Conservation (phyloP, 2,888 invertebrate species). For the Eretmocerus hayati region DNA sequence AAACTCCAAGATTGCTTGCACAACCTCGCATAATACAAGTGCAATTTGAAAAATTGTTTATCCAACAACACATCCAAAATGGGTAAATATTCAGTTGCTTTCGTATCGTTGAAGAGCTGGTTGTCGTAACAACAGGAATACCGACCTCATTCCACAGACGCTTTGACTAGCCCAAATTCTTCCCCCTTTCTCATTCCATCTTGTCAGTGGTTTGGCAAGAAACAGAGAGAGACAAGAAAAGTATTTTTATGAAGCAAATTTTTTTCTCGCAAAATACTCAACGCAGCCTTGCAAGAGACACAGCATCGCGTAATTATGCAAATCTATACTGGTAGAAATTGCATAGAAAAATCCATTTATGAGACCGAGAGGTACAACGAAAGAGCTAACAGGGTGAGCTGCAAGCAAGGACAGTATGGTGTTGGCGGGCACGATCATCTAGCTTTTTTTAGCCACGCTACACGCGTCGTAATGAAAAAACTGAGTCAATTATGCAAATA, state of each 20-base stretch:
- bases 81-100: too few relatives aligned
- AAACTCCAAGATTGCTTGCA: too few relatives aligned
- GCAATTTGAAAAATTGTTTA: too few relatives aligned
- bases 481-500: constrained; percentile 37
- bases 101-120: too few relatives aligned
- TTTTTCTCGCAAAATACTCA: constrained; percentile 36
- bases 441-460: neutral
- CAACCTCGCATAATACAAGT: too few relatives aligned
- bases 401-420: neutral
- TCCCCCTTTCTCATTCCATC: too few relatives aligned
- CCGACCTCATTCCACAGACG: too few relatives aligned
- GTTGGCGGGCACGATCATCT: neutral
- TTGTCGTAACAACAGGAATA: too few relatives aligned
- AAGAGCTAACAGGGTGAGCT: constrained; percentile 1
- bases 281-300: constrained; percentile 25
- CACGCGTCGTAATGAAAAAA: constrained; percentile 32
- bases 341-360: constrained; percentile 41
- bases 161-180: too few relatives aligned
- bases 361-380: constrained; percentile 16
- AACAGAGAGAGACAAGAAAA: too few relatives aligned
- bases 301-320: constrained; percentile 40
- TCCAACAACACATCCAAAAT: too few relatives aligned
- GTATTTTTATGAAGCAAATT: constrained; percentile 25
- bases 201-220: too few relatives aligned
- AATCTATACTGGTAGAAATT: constrained; percentile 45